These are phyloP conservation scores for Drosophila murphyi DNA, from an alignment of 1,140 invertebrate species.

Conservation along the genomic window DNA sequence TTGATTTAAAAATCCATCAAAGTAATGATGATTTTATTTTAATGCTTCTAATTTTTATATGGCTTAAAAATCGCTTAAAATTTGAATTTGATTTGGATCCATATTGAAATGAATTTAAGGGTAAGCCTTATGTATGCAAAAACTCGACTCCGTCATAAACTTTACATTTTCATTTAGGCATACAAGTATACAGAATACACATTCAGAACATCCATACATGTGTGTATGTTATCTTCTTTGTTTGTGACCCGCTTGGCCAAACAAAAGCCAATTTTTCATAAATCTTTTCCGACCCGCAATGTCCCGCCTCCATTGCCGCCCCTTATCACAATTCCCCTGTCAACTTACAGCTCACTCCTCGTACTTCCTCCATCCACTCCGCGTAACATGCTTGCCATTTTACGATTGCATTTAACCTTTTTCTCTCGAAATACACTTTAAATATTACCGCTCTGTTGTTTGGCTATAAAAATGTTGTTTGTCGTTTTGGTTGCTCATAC, in stretches of 20 bases:
- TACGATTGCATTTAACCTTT: conserved; percentile 79
- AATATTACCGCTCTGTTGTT: conserved; percentile 70
- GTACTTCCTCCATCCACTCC: background rate
- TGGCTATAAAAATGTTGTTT: conserved; percentile 68
- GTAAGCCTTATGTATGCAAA: conserved; percentile 19
- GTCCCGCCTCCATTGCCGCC: conserved; percentile 4
- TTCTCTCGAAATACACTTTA: conserved; percentile 67
- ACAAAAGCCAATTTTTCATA: conserved; percentile 81
- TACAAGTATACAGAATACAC: conserved; percentile 15
- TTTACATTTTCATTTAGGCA: conserved; percentile 75
- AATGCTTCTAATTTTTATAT: background rate
- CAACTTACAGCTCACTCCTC: conserved; percentile 1
- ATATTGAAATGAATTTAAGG: conserved; percentile 15
- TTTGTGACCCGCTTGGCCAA: conserved; percentile 66
- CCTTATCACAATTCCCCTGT: conserved; percentile 30
- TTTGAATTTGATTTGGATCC: background rate
- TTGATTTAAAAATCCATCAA: no score
- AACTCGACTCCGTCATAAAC: conserved; percentile 61
- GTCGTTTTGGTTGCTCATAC: conserved; percentile 59
- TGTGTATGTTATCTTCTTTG: conserved; percentile 70
- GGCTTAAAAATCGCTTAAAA: background rate
- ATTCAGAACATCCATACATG: conserved; percentile 3
- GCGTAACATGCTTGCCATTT: conserved; percentile 41
- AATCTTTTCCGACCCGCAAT: conserved; percentile 55
- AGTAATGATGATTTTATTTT: no score